Conservation (phyloP, 2,888 invertebrate species). For the Drosophila acutilabella region DNA sequence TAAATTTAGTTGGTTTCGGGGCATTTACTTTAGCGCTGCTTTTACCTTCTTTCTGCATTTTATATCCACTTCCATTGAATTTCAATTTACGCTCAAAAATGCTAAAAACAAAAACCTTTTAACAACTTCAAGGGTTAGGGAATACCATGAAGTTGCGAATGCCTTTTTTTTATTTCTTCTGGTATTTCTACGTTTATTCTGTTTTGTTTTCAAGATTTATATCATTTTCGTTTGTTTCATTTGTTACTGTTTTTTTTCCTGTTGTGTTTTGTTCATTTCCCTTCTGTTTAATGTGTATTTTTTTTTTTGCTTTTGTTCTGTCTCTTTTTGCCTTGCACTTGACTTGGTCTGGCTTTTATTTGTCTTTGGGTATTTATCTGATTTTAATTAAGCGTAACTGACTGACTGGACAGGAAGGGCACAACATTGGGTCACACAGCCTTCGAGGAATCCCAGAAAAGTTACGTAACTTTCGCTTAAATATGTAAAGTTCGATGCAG, state of each 20-base stretch:
- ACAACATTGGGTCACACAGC: not conserved
- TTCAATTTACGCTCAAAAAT: conserved; percentile 50
- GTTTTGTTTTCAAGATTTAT: conserved; percentile 24
- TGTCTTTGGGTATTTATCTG: conserved; percentile 72
- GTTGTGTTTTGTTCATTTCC: conserved; percentile 15
- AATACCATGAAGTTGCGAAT: conserved; percentile 20
- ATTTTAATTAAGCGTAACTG: conserved; percentile 68
- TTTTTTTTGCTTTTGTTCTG: conserved; percentile 19
- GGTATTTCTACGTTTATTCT: no score
- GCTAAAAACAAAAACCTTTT: conserved; percentile 11
- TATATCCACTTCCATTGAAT: conserved; percentile 52
- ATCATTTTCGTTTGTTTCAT: conserved; percentile 36
- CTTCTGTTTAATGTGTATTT: conserved; percentile 8
- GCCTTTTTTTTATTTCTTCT: conserved; percentile 35
- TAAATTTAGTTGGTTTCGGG: conserved; percentile 3
- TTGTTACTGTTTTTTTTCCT: conserved; percentile 1
- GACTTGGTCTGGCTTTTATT: conserved; percentile 60
- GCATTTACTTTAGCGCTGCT: conserved; percentile 5
- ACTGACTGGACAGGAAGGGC: conserved; percentile 25
- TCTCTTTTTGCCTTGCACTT: conserved; percentile 35
- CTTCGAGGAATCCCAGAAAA: not conserved
- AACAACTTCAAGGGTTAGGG: conserved; percentile 9
- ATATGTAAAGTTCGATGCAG: not conserved
- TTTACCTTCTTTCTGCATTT: conserved; percentile 24
- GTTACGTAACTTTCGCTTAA: conserved; percentile 8